These are phyloP conservation scores for Ichneumon xanthorius DNA, from an alignment of 2,888 invertebrate genomes.

Conservation along the genomic window DNA sequence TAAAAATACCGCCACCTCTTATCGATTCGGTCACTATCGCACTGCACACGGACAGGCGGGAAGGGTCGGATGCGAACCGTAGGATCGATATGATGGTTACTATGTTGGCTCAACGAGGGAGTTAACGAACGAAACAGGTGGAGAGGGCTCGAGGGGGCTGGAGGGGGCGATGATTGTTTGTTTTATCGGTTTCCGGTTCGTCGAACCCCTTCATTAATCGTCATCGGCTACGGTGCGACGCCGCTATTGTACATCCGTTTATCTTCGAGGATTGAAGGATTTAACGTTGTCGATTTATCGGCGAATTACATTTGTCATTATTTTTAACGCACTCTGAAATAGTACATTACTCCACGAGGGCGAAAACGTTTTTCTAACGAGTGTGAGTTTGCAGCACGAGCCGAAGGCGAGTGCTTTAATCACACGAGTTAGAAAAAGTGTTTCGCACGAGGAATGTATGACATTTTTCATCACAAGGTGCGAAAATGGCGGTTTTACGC, in stretches of 20 bases:
- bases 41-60: conserved; percentile 2
- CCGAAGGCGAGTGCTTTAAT: no score
- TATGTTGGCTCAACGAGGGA: conserved; percentile 4
- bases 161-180: conserved; percentile 31
- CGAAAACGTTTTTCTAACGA: no score
- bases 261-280: not conserved
- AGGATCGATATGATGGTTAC: conserved; percentile 40
- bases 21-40: conserved; percentile 52
- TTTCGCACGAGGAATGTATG: no score
- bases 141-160: not conserved
- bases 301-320: no score
- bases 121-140: conserved; percentile 20
- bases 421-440: no score
- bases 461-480: no score
- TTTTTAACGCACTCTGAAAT: no score
- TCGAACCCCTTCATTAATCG: conserved; percentile 52
- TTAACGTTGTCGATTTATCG: not conserved
- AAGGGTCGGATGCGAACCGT: conserved; percentile 23
- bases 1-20: conserved; percentile 51
- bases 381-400: no score
- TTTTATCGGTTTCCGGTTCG: conserved; percentile 57
- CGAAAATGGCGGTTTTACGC: no score
- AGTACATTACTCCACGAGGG: no score
- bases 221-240: not conserved
- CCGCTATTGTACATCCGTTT: not conserved